These are phyloP conservation scores for Trematomus loennbergii DNA, from an alignment of 2,113 vertebrate genomes.

Conservation along the genomic window DNA sequence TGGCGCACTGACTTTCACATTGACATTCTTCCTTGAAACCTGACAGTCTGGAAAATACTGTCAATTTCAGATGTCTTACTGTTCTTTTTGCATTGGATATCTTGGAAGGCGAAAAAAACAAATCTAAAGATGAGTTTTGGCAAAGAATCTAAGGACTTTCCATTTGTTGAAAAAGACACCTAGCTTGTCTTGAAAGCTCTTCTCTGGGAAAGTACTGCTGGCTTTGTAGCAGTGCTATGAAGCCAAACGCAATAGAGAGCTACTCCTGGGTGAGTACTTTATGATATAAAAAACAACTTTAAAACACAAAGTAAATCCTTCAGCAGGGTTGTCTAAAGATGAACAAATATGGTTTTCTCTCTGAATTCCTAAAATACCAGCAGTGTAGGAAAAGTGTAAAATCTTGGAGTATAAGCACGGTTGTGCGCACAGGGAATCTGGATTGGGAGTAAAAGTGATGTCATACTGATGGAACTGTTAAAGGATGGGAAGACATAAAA, in stretches of 20 bases:
- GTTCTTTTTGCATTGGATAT: slow-evolving; percentile 27
- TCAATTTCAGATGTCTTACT: slow-evolving; percentile 38
- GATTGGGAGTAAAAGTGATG: background rate
- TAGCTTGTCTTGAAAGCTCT: slow-evolving; percentile 10
- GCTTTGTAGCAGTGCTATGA: slow-evolving; percentile 34
- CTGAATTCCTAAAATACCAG: background rate
- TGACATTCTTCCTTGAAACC: slow-evolving; percentile 42
- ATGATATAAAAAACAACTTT: background rate
- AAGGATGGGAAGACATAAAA: background rate
- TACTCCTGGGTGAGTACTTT: slow-evolving; percentile 3
- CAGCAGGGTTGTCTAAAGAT: background rate
- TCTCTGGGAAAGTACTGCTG: slow-evolving; percentile 12
- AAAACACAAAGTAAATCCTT: background rate
- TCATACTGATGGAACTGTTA: background rate
- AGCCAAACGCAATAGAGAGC: slow-evolving; percentile 15
- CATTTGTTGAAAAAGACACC: slow-evolving; percentile 22
- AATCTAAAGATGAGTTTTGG: slow-evolving; percentile 21
- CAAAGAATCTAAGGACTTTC: slow-evolving; percentile 26
- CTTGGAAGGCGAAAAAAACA: slow-evolving; percentile 2
- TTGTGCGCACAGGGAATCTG: background rate
- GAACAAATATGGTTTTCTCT: background rate
- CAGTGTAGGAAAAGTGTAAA: background rate
- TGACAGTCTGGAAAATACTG: slow-evolving; percentile 57
- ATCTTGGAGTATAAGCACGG: background rate
- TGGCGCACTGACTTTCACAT: slow-evolving; percentile 10